Percentiles rank a stretch among this genome's conserved stretches.
Evolutionary conservation across 2,888 invertebrate genomes (phyloP).

Genomic region (Nasonia oneida): DNA sequence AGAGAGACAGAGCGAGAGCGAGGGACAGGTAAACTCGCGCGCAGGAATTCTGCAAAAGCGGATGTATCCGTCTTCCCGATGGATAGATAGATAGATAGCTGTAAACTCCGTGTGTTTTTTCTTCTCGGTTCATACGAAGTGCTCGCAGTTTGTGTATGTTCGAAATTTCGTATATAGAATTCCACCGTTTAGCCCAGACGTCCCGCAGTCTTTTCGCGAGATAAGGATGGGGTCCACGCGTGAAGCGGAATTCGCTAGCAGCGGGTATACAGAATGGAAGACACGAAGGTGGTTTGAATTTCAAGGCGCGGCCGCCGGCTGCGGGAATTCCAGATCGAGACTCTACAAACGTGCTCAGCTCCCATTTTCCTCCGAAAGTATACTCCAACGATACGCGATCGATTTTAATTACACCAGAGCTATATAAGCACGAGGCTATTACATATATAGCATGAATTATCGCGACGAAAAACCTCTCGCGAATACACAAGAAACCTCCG

Average conservation of each 20-base stretch:
- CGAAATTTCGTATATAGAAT: too few relatives aligned
- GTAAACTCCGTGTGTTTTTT: conserved; percentile 65
- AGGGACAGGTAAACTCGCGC: conserved; percentile 34
- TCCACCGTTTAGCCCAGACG: neutral
- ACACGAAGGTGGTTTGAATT: conserved; percentile 62
- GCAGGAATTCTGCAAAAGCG: conserved; percentile 66
- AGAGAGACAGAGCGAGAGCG: conserved; percentile 25
- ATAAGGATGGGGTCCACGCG: conserved; percentile 22
- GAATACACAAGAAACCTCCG: neutral
- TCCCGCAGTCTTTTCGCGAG: neutral
- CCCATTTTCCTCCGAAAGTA: neutral
- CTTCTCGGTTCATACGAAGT: neutral
- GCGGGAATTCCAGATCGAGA: conserved; percentile 46
- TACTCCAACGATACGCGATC: too few relatives aligned
- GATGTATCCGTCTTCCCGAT: conserved; percentile 46
- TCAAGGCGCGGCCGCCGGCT: conserved; percentile 58
- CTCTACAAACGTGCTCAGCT: neutral
- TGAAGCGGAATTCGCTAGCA: conserved; percentile 50
- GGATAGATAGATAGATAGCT: conserved; percentile 72
- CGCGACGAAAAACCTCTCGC: neutral
- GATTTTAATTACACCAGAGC: too few relatives aligned
- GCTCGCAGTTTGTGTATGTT: too few relatives aligned
- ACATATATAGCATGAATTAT: neutral
- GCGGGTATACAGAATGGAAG: conserved; percentile 27
- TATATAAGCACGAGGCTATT: too few relatives aligned